phyloP scores from a whole-genome alignment of 2,797 vertebrate species.

The Gallirallus australis region DNA sequence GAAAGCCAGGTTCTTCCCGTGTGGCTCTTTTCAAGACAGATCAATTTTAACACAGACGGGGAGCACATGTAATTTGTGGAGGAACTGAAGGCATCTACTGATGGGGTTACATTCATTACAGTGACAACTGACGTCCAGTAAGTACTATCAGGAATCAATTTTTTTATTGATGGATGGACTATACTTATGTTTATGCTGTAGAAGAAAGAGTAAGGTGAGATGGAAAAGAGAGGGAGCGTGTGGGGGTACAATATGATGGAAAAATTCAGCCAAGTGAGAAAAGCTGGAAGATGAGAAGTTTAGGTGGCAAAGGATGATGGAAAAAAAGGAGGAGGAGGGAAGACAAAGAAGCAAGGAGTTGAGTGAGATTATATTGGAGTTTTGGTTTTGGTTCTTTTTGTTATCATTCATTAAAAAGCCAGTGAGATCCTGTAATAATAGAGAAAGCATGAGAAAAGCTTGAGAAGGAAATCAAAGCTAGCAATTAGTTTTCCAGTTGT shows the following conservation, averaged over 20 bases:
- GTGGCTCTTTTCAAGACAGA: neutral
- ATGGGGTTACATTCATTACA: neutral
- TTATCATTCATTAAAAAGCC: neutral
- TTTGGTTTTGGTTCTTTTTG: neutral
- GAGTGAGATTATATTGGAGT: neutral
- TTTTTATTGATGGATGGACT: neutral
- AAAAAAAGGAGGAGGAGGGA: neutral
- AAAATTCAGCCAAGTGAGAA: neutral
- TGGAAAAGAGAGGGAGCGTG: neutral
- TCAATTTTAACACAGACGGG: rapidly evolving
- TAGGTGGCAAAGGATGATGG: neutral
- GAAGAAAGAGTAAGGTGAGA: neutral
- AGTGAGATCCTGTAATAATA: neutral
- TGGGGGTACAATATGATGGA: neutral
- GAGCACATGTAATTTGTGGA: neutral
- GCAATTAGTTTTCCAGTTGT: neutral
- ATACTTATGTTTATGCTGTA: neutral
- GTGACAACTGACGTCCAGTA: neutral
- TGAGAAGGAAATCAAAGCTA: neutral
- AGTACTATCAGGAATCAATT: neutral
- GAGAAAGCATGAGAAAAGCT: neutral
- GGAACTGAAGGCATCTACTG: neutral
- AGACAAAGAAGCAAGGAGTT: neutral
- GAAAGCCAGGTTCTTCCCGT: neutral
- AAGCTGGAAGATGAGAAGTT: neutral